Evolutionary conservation across 2,888 invertebrate genomes (phyloP).

Genomic region (Hirtodrosophila alboralis): DNA sequence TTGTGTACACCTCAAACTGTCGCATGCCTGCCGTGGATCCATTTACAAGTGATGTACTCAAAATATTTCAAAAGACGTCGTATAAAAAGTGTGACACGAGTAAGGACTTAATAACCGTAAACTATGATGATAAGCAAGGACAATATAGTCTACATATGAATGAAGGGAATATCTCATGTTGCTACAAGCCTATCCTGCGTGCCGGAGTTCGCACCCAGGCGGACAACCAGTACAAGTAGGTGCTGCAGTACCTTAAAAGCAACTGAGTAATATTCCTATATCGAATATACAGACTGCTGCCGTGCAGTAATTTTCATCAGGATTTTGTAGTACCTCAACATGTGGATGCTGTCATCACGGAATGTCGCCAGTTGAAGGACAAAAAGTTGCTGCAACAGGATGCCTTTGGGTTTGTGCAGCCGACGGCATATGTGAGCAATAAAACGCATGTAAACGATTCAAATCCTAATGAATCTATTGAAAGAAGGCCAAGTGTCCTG

Average conservation of each 20-base stretch:
- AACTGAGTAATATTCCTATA: not conserved
- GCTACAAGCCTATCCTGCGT: slow-evolving; percentile 76
- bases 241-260: not conserved
- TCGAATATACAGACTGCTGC: slow-evolving; percentile 59
- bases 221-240: slow-evolving; percentile 69
- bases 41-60: slow-evolving; percentile 84
- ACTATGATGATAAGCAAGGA: slow-evolving; percentile 55
- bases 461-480: not conserved
- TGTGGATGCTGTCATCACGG: slow-evolving; percentile 68
- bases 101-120: slow-evolving; percentile 64
- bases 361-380: slow-evolving; percentile 81
- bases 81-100: slow-evolving; percentile 85
- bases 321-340: slow-evolving; percentile 64
- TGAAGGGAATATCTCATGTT: slow-evolving; percentile 65
- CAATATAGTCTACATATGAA: slow-evolving; percentile 66
- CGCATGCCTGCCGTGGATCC: slow-evolving; percentile 87
- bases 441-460: not conserved
- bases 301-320: slow-evolving; percentile 71
- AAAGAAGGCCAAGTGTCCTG: slow-evolving; percentile 86
- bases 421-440: not conserved
- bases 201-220: slow-evolving; percentile 61
- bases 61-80: slow-evolving; percentile 84
- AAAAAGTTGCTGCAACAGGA: slow-evolving; percentile 75
- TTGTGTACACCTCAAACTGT: slow-evolving; percentile 85
- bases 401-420: slow-evolving; percentile 86